Evolutionary conservation across 2,888 invertebrate genomes (phyloP), one percentile per base, ranked within the genome.

Genomic region (Drosophila pseudotalamancana): DNA sequence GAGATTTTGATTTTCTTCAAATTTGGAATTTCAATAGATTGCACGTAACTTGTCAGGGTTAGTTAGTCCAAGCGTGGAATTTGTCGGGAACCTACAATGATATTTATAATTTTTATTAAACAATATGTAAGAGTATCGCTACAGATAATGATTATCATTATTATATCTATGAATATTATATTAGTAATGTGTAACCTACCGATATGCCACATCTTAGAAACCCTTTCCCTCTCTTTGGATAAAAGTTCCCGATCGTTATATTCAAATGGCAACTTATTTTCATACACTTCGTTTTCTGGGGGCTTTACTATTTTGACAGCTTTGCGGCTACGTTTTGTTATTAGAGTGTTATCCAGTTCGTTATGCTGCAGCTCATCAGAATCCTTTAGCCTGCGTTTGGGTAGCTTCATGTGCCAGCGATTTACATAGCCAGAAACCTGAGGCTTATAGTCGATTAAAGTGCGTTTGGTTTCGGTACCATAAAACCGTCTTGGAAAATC

Each of bases 131-230:
- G n/a, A n/a, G n/a, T n/a, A n/a, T n/a, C n/a, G n/a, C n/a, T n/a
- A n/a, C n/a, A n/a, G n/a, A n/a, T n/a, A n/a, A n/a, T n/a, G n/a
- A n/a, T n/a, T n/a, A n/a, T n/a, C n/a, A n/a, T n/a, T n/a, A n/a
- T n/a, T n/a, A n/a, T n/a, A n/a, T n/a, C n/a, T n/a, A n/a, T n/a
- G n/a, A n/a, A n/a, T n/a, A n/a, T n/a, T n/a, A 35, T 27, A 31
- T 16, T 21, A 0, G 1, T n/a, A 14, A 18, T 4, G 1, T 21
- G 21, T 1, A 1, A 39, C 50, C 48, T 37, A 60, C 67, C 67
- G 12, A 68, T 14, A 1, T 27, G 50, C 67, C 67, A 66, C 45
- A 48, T 50, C 4, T 35, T 35, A 25, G 3, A 21, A 21, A 25
- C 1, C 27, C 1, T 43, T 19, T 8, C 11, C 14, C 14, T 2